A percentile compares a stretch with the other conserved stretches of the same genome.
phyloP scores from a whole-genome alignment of 1,140 invertebrate genomes.

The Drosophila pachea region DNA sequence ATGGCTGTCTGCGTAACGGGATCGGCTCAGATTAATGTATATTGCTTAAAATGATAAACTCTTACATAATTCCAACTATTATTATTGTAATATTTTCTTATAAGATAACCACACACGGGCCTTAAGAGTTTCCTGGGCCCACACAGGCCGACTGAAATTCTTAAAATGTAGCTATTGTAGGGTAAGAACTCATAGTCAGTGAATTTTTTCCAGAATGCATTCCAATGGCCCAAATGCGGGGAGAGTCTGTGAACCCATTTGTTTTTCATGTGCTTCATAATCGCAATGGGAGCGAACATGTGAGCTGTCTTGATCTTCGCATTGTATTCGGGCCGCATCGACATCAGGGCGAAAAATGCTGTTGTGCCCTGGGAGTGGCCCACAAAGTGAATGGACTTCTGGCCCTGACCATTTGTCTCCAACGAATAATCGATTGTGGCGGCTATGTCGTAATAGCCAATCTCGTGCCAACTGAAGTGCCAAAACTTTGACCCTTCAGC shows the following conservation, averaged over 20 bases:
- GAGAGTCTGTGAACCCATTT: slow-evolving; percentile 65
- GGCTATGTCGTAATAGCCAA: slow-evolving; percentile 84
- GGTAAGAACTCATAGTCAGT: slow-evolving; percentile 76
- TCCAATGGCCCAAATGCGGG: slow-evolving; percentile 40
- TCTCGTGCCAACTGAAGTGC: slow-evolving; percentile 84
- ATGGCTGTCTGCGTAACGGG: slow-evolving; percentile 72
- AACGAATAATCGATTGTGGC: slow-evolving; percentile 85
- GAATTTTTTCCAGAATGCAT: slow-evolving; percentile 76
- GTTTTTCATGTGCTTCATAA: slow-evolving; percentile 66
- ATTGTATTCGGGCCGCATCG: slow-evolving; percentile 82
- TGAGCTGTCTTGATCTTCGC: slow-evolving; percentile 80
- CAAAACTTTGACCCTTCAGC: slow-evolving; percentile 80
- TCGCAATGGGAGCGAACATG: slow-evolving; percentile 82
- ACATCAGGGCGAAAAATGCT: slow-evolving; percentile 80
- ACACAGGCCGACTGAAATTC: slow-evolving; percentile 77
- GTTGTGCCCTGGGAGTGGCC: slow-evolving; percentile 84
- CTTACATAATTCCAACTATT: slow-evolving; percentile 51
- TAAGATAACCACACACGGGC: slow-evolving; percentile 13
- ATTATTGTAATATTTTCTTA: slow-evolving; percentile 11
- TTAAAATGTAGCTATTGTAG: slow-evolving; percentile 47
- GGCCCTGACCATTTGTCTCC: slow-evolving; percentile 79
- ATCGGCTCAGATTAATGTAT: not conserved
- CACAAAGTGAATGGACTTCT: slow-evolving; percentile 82
- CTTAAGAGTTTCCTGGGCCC: slow-evolving; percentile 70
- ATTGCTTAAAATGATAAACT: not conserved